phyloP scores from a whole-genome alignment of 1,140 invertebrate species.

The Eumeta japonica region DNA sequence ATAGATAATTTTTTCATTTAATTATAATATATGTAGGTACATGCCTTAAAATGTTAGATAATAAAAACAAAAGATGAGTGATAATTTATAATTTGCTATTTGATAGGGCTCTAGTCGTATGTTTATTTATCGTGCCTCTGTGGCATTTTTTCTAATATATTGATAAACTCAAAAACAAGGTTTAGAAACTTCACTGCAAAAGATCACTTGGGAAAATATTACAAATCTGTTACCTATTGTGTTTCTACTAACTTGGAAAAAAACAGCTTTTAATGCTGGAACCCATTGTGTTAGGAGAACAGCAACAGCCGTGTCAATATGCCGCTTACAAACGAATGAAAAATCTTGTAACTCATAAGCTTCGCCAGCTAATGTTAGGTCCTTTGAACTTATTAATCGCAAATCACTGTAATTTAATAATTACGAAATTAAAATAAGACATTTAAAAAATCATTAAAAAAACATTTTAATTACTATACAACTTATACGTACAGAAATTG shows the following conservation, averaged over 20 bases:
- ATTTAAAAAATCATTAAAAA: conserved; percentile 1
- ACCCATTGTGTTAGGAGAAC: conserved; percentile 64
- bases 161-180: no score
- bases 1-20: no score
- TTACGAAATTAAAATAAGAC: conserved; percentile 5
- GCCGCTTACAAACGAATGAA: conserved; percentile 54
- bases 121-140: no score
- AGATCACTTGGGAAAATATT: no score
- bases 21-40: no score
- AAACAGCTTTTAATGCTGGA: conserved; percentile 63
- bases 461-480: background rate
- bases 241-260: conserved; percentile 48
- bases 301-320: conserved; percentile 60
- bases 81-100: no score
- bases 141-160: no score
- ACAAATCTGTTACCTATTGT: no score
- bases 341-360: conserved; percentile 67
- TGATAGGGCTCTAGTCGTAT: no score
- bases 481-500: conserved; percentile 65
- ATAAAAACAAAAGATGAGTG: no score
- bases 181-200: no score
- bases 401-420: conserved; percentile 36
- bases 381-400: conserved; percentile 51
- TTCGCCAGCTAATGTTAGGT: conserved; percentile 52
- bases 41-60: no score